These are phyloP conservation scores for Brachypodius melanocephalos DNA, from an alignment of 2,113 vertebrate species.

Conservation along the genomic window DNA sequence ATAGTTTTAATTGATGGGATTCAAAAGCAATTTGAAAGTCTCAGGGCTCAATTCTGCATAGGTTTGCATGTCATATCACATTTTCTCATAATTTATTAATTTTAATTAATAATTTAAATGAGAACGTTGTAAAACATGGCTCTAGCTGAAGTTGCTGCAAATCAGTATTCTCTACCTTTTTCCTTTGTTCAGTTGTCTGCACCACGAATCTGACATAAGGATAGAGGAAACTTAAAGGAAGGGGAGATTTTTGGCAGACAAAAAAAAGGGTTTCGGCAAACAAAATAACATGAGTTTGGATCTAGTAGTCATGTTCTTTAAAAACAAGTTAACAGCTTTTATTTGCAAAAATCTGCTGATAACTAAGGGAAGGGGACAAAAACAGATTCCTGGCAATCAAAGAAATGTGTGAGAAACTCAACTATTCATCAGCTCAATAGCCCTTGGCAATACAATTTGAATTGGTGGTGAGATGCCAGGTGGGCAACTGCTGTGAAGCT, in stretches of 20 bases:
- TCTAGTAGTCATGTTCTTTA: background rate
- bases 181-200: background rate
- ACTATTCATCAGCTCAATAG: background rate
- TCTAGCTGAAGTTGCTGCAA: background rate
- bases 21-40: constrained; percentile 19
- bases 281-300: background rate
- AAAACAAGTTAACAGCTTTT: background rate
- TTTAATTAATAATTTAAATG: constrained; percentile 50
- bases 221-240: background rate
- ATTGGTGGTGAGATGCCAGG: background rate
- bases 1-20: background rate
- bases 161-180: background rate
- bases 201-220: background rate
- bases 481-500: background rate
- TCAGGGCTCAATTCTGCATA: background rate
- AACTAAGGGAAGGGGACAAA: background rate
- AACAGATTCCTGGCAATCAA: background rate
- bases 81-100: constrained; percentile 54
- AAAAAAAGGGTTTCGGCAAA: background rate
- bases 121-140: background rate
- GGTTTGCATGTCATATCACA: constrained; percentile 9
- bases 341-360: background rate
- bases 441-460: background rate
- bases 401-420: background rate
- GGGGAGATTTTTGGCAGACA: background rate